Conservation (phyloP, 2,113 vertebrate genomes). For the Epinephelus moara region DNA sequence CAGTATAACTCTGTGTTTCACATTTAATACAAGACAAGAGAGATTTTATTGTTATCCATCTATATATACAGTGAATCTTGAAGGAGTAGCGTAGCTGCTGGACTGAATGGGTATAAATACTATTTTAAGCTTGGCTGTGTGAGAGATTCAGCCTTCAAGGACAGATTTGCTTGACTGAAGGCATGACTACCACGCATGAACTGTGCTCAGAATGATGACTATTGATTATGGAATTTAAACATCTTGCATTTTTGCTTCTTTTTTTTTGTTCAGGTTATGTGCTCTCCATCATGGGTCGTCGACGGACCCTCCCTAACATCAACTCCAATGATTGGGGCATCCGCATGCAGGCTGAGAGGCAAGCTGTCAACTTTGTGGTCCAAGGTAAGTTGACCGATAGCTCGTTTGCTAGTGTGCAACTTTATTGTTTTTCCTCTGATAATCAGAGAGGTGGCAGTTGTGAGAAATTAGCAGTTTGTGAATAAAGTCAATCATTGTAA, state of each 20-base stretch:
- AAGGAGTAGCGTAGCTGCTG: background rate
- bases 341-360: conserved; percentile 91
- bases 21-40: no score
- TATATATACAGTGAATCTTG: background rate
- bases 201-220: background rate
- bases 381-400: conserved; percentile 85
- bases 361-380: conserved; percentile 95
- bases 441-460: background rate
- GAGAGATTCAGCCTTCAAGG: background rate
- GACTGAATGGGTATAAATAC: background rate
- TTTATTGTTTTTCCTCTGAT: background rate
- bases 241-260: background rate
- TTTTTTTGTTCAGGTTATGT: conserved; percentile 85
- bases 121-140: background rate
- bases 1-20: background rate
- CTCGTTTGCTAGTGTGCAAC: background rate
- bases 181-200: background rate
- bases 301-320: conserved; percentile 88
- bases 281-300: conserved; percentile 91
- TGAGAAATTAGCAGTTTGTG: background rate
- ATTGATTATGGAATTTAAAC: background rate
- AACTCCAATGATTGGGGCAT: conserved; percentile 82
- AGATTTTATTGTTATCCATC: no score
- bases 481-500: background rate
- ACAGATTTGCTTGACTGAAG: background rate